phyloP scores from a whole-genome alignment of 2,888 invertebrate genomes.

The Drosophila kanekoi region DNA sequence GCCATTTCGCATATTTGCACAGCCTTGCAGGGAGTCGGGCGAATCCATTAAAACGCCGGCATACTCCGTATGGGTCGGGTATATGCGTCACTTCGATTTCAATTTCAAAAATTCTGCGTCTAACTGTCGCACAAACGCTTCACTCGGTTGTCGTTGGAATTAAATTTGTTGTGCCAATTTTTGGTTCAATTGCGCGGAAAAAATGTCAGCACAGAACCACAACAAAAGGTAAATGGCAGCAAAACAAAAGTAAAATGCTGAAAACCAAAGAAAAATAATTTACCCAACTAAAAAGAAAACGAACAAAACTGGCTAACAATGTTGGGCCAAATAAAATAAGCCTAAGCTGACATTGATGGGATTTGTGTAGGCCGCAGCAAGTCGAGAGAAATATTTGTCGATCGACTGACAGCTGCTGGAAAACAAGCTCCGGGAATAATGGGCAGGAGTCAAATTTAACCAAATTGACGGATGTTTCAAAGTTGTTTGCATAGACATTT shows the following conservation, averaged over 20 bases:
- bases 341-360: conserved; percentile 70
- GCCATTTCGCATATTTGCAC: conserved; percentile 57
- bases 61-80: conserved; percentile 12
- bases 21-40: conserved; percentile 37
- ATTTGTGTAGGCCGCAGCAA: conserved; percentile 51
- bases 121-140: conserved; percentile 51
- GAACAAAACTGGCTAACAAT: conserved; percentile 21
- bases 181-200: conserved; percentile 71
- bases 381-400: conserved; percentile 32
- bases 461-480: conserved; percentile 23
- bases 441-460: conserved; percentile 1
- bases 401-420: conserved; percentile 36
- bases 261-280: conserved; percentile 39
- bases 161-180: conserved; percentile 71
- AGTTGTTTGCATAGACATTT: conserved; percentile 27
- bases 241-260: conserved; percentile 17
- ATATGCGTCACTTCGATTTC: conserved; percentile 49
- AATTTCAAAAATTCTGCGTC: conserved; percentile 60
- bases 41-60: conserved; percentile 35
- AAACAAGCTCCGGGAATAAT: conserved; percentile 29
- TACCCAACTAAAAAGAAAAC: conserved; percentile 37
- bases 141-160: conserved; percentile 46
- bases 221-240: conserved; percentile 39
- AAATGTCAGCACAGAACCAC: conserved; percentile 58
- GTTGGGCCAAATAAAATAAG: conserved; percentile 34